Conservation (phyloP, 1,140 invertebrate species). For the Argopecten irradians region DNA sequence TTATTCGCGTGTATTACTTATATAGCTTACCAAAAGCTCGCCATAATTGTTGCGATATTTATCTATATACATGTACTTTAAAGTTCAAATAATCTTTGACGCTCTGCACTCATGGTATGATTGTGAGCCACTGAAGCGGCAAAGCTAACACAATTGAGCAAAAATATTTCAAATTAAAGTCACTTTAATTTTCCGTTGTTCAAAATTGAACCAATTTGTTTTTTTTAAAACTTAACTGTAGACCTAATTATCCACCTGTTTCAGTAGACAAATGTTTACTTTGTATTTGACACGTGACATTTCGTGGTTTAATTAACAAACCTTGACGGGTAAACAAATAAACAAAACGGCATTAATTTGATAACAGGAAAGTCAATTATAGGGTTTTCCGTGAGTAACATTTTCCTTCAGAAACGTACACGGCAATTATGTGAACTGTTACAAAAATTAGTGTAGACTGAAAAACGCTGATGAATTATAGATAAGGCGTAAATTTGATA, state of each 20-base stretch:
- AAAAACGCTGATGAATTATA: not conserved
- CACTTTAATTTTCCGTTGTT: not conserved
- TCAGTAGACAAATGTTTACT: not conserved
- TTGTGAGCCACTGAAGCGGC: too few species aligned
- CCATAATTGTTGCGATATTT: too few species aligned
- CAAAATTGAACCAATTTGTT: not conserved
- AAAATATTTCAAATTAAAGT: not conserved
- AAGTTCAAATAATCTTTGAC: too few species aligned
- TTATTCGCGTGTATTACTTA: too few species aligned
- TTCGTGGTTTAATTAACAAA: not conserved
- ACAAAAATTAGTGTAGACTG: not conserved
- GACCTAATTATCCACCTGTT: not conserved
- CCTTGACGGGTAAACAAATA: not conserved
- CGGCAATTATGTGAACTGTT: not conserved
- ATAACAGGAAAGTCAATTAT: not conserved
- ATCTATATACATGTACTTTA: too few species aligned
- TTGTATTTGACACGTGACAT: not conserved
- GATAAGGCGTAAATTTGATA: not conserved
- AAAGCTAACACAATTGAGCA: too few species aligned
- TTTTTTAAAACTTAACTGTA: not conserved
- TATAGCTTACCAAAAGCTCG: too few species aligned
- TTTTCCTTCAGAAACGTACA: not conserved
- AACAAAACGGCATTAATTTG: not conserved
- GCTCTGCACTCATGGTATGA: too few species aligned
- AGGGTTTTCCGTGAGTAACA: not conserved